Base-by-base conservation (phyloP, 2,888 invertebrate species). In the Mythimna albipuncta region DNA sequence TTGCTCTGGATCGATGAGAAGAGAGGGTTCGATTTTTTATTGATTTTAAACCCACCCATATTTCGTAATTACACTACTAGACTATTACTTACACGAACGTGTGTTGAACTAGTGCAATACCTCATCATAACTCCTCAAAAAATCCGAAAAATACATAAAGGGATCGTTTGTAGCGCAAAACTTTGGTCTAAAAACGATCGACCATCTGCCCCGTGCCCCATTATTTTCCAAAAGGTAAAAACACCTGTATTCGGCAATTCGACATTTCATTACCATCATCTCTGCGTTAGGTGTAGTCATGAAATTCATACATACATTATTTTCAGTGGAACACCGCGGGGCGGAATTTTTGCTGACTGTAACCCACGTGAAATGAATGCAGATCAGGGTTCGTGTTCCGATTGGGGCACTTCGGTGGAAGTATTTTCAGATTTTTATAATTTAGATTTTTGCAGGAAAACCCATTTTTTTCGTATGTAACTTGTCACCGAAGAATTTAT, bases 301-400 rank as follows among this genome's bases (percentile, higher is more conserved):
- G 77, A 86, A 77, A 82, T 79, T 83, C 83, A 83, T 86, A 83
- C 72, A 82, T 85, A 72, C 67, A 82, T 79, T 82, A 75, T 79
- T 75, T 71, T 57, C 57, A 61, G 69, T 44, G 64, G 58, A 75
- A 65, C 61, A 65, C 82, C 75, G 68, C 79, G 62, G 57, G 77
- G 73, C 81, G 80, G 84, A 85, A 89, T 91, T 91, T 90, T 91
- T 90, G 91, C 89, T 85, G 89, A 88, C 84, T 89, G 86, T 83
- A 75, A 75, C 64, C 64, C 58, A 77, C 90, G 90, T 86, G 91
- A 64, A 64, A 72, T 70, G 91, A 90, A 91, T 91, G 89, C 84
- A 87, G 85, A 86, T 84, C 79, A 54, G 11, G 44, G 41, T 38
- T 16, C 4, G 2, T 69, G 90, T 89, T 84, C 88, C 35, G 38